phyloP scores from a whole-genome alignment of 92 coral and sea anemone genomes.

The Micromussa lordhowensis region DNA sequence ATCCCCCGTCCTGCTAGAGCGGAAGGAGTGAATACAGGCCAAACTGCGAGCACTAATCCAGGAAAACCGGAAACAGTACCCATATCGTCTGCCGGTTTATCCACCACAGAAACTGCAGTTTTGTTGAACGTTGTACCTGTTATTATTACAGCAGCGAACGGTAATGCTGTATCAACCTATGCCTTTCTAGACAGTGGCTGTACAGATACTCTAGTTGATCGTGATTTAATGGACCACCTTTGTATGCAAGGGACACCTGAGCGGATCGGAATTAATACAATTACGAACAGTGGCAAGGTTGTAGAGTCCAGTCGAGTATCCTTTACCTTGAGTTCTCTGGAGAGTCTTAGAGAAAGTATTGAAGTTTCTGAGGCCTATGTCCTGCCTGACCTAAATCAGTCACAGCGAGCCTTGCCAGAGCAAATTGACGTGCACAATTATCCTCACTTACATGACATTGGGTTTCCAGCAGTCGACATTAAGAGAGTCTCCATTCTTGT shows the following conservation, averaged over 20 bases:
- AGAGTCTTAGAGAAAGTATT: constrained; percentile 50
- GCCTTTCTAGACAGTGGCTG: constrained; percentile 44
- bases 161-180: constrained; percentile 53
- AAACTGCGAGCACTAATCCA: neutral
- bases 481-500: no score
- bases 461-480: no score
- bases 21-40: no score
- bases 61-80: constrained; percentile 16
- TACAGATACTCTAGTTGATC: constrained; percentile 51
- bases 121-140: no score
- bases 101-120: no score
- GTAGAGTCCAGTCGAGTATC: constrained; percentile 42
- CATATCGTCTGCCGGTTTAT: constrained; percentile 32
- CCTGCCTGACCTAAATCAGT: neutral
- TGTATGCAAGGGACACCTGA: constrained; percentile 48
- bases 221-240: constrained; percentile 54
- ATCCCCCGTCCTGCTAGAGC: no score
- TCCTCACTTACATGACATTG: constrained; percentile 67
- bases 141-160: constrained; percentile 30
- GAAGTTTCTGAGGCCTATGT: constrained; percentile 64
- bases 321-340: constrained; percentile 45
- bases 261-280: constrained; percentile 58
- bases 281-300: constrained; percentile 37
- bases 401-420: constrained; percentile 52
- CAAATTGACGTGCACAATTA: constrained; percentile 45